Evolutionary conservation across 2,113 vertebrate species (phyloP).

Genomic region (Indicator indicator): DNA sequence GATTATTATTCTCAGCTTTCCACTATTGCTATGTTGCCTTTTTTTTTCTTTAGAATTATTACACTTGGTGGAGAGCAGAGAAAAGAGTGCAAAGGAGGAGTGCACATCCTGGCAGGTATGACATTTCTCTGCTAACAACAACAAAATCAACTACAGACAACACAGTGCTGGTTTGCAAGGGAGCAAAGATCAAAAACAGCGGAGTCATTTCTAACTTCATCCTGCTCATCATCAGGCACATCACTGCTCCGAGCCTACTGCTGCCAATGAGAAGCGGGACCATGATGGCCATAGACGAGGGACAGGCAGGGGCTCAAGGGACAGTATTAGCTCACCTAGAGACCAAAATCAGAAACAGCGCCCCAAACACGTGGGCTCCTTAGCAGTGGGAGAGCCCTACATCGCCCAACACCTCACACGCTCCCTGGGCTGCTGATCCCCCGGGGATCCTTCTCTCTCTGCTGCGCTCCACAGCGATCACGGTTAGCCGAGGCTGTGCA

Average conservation of each 20-base stretch:
- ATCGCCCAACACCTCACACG: not conserved
- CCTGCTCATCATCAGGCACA: conserved; percentile 71
- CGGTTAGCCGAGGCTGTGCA: conserved; percentile 61
- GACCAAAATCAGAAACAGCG: conserved; percentile 4
- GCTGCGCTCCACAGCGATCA: not conserved
- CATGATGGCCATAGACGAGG: conserved; percentile 74
- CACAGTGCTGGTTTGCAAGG: conserved; percentile 83
- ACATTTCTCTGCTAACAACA: conserved; percentile 78
- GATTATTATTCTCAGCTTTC: conserved; percentile 81
- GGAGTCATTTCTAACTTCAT: conserved; percentile 83
- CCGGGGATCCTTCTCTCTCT: conserved; percentile 27
- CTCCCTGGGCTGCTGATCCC: conserved; percentile 49
- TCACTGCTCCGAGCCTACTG: conserved; percentile 67
- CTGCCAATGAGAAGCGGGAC: conserved; percentile 70
- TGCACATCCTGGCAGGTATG: conserved; percentile 61
- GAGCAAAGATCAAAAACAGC: conserved; percentile 83
- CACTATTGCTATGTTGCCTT: conserved; percentile 83
- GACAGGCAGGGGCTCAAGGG: not conserved
- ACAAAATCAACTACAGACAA: conserved; percentile 80
- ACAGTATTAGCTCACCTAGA: conserved; percentile 24
- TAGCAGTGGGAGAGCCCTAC: conserved; percentile 12
- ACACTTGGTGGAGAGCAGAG: conserved; percentile 79
- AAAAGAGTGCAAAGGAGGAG: conserved; percentile 73
- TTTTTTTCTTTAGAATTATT: conserved; percentile 19
- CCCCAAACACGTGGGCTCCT: conserved; percentile 23